These are phyloP conservation scores for Euclidia mi DNA, from an alignment of 2,888 invertebrate genomes.

Conservation along the genomic window DNA sequence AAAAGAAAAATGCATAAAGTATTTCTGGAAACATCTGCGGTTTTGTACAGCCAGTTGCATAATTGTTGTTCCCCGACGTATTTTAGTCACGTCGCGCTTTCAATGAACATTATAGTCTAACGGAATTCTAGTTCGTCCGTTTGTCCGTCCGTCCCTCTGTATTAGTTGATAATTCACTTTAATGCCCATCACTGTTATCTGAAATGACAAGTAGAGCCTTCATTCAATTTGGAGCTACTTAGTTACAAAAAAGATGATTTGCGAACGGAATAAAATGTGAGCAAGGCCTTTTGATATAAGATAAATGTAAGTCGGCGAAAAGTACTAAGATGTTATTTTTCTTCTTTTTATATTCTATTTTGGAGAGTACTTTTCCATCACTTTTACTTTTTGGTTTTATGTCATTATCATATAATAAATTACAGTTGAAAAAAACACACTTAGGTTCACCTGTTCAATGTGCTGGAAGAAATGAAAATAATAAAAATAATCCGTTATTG, in stretches of 20 bases:
- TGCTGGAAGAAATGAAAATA: too few species aligned
- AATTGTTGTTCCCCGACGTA: slow-evolving; percentile 37
- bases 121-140: slow-evolving; percentile 33
- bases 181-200: slow-evolving; percentile 22
- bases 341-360: too few species aligned
- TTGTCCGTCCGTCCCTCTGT: slow-evolving; percentile 36
- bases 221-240: slow-evolving; percentile 2
- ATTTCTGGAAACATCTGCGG: background rate
- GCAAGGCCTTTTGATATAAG: too few species aligned
- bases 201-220: slow-evolving; percentile 2
- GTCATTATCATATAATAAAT: too few species aligned
- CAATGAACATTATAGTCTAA: slow-evolving; percentile 56
- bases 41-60: slow-evolving; percentile 28
- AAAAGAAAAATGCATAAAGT: background rate
- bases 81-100: slow-evolving; percentile 59
- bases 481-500: too few species aligned
- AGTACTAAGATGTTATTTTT: too few species aligned
- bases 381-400: too few species aligned
- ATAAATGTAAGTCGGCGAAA: too few species aligned
- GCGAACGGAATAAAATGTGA: too few species aligned
- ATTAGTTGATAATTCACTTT: slow-evolving; percentile 33
- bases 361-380: too few species aligned
- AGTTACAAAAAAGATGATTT: background rate
- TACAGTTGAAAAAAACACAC: too few species aligned
- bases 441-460: too few species aligned